A percentile compares a stretch with the other conserved stretches of the same genome.
These are phyloP conservation scores for Acestrorhynchus altus DNA, from an alignment of 2,797 vertebrate genomes.

Conservation along the genomic window DNA sequence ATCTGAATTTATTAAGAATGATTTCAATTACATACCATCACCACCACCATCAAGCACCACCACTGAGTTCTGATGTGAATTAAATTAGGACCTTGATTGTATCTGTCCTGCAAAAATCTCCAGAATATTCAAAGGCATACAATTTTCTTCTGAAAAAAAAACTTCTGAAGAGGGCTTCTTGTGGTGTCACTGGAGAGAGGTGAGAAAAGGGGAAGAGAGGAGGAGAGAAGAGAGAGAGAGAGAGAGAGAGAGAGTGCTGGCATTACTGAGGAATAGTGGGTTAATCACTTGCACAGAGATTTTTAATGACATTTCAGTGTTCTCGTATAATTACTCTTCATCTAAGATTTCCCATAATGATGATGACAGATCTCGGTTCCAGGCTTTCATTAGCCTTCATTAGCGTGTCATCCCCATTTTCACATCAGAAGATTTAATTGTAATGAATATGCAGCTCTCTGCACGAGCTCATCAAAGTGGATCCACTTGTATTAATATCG, in stretches of 20 bases:
- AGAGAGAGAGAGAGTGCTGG: slow-evolving; percentile 59
- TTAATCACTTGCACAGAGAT: slow-evolving; percentile 99
- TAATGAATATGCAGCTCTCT: slow-evolving; percentile 99
- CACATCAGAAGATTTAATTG: slow-evolving; percentile 99
- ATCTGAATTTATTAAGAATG: slow-evolving; percentile 98
- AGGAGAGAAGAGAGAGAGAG: slow-evolving; percentile 32
- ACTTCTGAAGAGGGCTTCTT: slow-evolving; percentile 86
- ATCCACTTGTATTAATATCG: slow-evolving; percentile 99
- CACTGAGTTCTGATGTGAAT: slow-evolving; percentile 92
- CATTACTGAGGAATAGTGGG: slow-evolving; percentile 91
- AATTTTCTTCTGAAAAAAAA: slow-evolving; percentile 72
- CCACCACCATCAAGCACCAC: slow-evolving; percentile 86
- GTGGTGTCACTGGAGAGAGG: slow-evolving; percentile 72
- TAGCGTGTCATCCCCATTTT: slow-evolving; percentile 99
- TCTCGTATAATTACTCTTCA: slow-evolving; percentile 99
- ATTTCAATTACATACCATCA: slow-evolving; percentile 96
- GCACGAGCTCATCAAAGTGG: slow-evolving; percentile 99
- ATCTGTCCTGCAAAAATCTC: slow-evolving; percentile 86
- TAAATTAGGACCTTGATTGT: slow-evolving; percentile 93
- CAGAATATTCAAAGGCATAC: slow-evolving; percentile 83
- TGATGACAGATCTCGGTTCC: slow-evolving; percentile 99
- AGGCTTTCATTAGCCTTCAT: slow-evolving; percentile 99
- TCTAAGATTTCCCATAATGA: slow-evolving; percentile 99
- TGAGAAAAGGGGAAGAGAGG: slow-evolving; percentile 42
- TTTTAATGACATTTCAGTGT: slow-evolving; percentile 99